Conservation (phyloP, 2,113 vertebrate species). For the Macaca mulatta region DNA sequence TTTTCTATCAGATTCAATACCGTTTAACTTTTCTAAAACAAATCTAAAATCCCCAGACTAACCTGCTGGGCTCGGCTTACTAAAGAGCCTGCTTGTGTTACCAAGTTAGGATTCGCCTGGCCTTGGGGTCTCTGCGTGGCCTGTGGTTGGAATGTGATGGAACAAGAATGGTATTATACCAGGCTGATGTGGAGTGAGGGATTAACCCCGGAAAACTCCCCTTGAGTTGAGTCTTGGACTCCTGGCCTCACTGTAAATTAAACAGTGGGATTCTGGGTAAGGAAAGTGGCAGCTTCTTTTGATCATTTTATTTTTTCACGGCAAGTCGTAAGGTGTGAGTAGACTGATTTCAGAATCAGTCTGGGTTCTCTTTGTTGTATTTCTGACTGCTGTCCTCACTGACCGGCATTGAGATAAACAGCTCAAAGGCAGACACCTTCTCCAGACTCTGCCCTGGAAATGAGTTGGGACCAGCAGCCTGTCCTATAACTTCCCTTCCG, state of each 20-base stretch:
- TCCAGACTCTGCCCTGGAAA: not conserved
- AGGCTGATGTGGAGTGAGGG: not conserved
- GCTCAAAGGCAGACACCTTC: not conserved
- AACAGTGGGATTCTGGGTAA: not conserved
- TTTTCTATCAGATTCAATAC: too few relatives aligned
- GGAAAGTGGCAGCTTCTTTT: not conserved
- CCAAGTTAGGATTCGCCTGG: not conserved
- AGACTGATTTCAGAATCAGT: not conserved
- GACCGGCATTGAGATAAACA: rapidly evolving
- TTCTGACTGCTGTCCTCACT: not conserved
- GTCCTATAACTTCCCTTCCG: not conserved
- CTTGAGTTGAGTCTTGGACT: not conserved
- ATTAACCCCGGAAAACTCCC: rapidly evolving
- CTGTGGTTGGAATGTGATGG: too few relatives aligned
- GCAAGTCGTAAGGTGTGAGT: too few relatives aligned
- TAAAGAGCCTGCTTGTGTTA: conserved; percentile 5
- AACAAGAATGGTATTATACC: not conserved
- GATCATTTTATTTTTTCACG: not conserved
- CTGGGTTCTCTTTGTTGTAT: not conserved
- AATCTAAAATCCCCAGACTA: conserved; percentile 31
- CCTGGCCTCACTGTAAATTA: not conserved
- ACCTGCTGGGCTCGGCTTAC: not conserved
- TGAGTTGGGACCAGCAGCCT: rapidly evolving
- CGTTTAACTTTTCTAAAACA: conserved; percentile 43
- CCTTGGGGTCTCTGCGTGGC: not conserved